These are phyloP conservation scores for Chelonus insularis DNA, from an alignment of 1,140 invertebrate genomes.

Conservation along the genomic window DNA sequence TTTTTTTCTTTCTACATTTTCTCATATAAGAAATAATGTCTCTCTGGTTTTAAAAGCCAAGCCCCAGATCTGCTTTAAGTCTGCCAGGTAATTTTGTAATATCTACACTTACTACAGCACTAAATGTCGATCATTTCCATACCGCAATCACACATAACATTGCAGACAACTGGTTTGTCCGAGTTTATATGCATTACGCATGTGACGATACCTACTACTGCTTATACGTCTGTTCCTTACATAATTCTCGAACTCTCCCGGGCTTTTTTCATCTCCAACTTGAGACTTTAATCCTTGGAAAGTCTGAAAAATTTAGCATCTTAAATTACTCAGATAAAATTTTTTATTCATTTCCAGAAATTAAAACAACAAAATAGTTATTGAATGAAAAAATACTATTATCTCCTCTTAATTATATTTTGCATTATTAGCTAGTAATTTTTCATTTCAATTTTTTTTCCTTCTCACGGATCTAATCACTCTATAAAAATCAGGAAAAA, in stretches of 20 bases:
- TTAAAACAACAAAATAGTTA: too few relatives aligned
- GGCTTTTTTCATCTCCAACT: too few relatives aligned
- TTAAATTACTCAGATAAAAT: too few relatives aligned
- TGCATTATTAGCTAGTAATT: too few relatives aligned
- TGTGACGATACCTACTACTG: not conserved
- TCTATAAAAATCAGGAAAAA: too few relatives aligned
- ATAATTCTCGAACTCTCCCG: not conserved
- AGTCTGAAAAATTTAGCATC: too few relatives aligned
- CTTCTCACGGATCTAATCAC: too few relatives aligned
- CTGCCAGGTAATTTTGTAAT: conserved; percentile 18
- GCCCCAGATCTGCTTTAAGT: not conserved
- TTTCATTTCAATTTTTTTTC: too few relatives aligned
- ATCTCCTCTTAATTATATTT: too few relatives aligned
- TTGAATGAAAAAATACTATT: too few relatives aligned
- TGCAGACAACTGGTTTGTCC: conserved; percentile 45
- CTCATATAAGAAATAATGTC: not conserved
- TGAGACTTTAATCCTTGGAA: too few relatives aligned
- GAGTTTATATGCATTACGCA: conserved; percentile 36
- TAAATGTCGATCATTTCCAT: conserved; percentile 46
- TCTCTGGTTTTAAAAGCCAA: not conserved
- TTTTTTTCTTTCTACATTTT: not conserved
- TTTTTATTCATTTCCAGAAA: too few relatives aligned
- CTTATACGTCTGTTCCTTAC: not conserved
- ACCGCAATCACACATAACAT: conserved; percentile 42
- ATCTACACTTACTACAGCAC: conserved; percentile 26